phyloP scores from a whole-genome alignment of 2,797 vertebrate genomes.

The Xiphophorus birchmanni region DNA sequence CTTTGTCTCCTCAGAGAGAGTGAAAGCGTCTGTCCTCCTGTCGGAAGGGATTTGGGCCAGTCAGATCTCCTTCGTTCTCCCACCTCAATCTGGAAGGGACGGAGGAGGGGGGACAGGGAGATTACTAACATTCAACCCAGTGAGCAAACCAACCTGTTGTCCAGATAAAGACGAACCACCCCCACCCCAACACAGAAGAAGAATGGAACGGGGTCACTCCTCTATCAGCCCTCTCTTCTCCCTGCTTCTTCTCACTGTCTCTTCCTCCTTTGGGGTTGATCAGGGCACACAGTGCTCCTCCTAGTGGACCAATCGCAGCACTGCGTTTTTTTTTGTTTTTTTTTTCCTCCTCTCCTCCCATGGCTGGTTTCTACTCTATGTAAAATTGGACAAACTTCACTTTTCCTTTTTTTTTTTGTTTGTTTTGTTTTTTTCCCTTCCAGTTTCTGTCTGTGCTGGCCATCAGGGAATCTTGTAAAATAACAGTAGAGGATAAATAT shows the following conservation, averaged over 20 bases:
- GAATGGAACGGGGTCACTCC: slow-evolving; percentile 31
- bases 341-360: slow-evolving; percentile 26
- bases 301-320: slow-evolving; percentile 77
- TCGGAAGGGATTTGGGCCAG: slow-evolving; percentile 46
- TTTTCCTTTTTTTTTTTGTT: neutral
- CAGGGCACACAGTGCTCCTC: slow-evolving; percentile 81
- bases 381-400: slow-evolving; percentile 51
- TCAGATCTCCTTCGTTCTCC: slow-evolving; percentile 48
- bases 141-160: slow-evolving; percentile 62
- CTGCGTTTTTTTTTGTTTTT: slow-evolving; percentile 36
- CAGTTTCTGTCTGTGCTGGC: slow-evolving; percentile 85
- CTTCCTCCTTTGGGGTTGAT: slow-evolving; percentile 81
- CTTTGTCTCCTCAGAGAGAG: slow-evolving; percentile 37
- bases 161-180: slow-evolving; percentile 31
- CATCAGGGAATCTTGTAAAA: slow-evolving; percentile 86
- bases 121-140: slow-evolving; percentile 57
- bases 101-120: slow-evolving; percentile 50
- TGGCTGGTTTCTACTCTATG: slow-evolving; percentile 67
- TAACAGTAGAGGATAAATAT: slow-evolving; percentile 72
- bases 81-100: slow-evolving; percentile 51
- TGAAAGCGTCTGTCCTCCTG: slow-evolving; percentile 34
- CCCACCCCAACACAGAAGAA: slow-evolving; percentile 23
- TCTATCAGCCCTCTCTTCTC: slow-evolving; percentile 32
- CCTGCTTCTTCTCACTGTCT: slow-evolving; percentile 34
- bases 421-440: slow-evolving; percentile 44